Evolutionary conservation across 2,888 invertebrate species (phyloP), one percentile per base, ranked within the genome.

Genomic region (Rhogogaster chlorosoma): DNA sequence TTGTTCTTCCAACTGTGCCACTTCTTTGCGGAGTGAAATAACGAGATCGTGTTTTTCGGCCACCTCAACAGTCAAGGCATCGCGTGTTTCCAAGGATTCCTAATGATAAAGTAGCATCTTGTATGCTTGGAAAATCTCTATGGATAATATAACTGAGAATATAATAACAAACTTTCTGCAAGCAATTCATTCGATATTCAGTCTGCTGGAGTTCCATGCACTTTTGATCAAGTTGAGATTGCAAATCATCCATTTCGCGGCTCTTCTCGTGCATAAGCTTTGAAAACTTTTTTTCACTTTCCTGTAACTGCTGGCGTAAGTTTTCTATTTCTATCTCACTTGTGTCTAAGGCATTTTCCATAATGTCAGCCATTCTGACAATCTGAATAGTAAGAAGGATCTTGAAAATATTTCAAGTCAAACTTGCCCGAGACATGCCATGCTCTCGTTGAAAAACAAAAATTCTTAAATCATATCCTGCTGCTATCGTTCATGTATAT

Each of bases 61-160:
- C 86, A 96, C 95, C 92, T 95, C 95, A 88, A 94, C 94, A 22
- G 95, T 95, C 86, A 96, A 93, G 9, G 95, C 94, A 84, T 94
- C 94, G 84, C 95, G 94, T 90, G 94, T 95, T 87, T 95, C 95
- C 88, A 91, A 86, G 89, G 93, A 93, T 86, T 94, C 93, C 94
- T 95, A 90, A 87, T 85, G 87, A 71, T 12, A 80, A 85, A 57
- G 75, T 18, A 85, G 84, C 57, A 61, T 4, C 6, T 61, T 80
- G n/a, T 80, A 77, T 12, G 22, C 32, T 12, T 57, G 6, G 36
- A 15, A 57, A 36, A 18, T 61, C 22, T 80, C 3, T 0, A 5
- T 38, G n/a, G 61, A 61, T 61, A 15, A 61, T 80, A 10, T 36
- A 22, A 38, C 7, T 22, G 15, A 38, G 61, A 80, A 71, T 82